Evolutionary conservation across 2,797 vertebrate genomes (phyloP).

Genomic region (Alauda arvensis): DNA sequence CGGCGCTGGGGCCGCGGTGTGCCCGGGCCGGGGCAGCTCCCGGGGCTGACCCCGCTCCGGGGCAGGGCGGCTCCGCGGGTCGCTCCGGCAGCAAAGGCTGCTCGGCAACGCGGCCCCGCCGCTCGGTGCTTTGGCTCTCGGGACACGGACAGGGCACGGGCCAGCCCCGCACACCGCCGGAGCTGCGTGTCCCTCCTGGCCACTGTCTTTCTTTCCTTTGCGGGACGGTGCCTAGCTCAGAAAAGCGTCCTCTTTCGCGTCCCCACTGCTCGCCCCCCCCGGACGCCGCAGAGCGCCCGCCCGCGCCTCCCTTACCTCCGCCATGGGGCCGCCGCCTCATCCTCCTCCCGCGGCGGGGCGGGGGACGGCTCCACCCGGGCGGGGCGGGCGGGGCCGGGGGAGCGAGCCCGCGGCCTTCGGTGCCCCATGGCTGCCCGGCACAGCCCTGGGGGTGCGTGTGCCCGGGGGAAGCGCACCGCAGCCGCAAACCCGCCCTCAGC

Average conservation of each 20-base stretch:
- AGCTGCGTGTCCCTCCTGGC: no score
- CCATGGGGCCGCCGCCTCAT: neutral
- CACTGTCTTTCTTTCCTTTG: no score
- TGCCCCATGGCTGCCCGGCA: neutral
- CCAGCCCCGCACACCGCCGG: neutral
- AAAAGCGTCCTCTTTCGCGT: neutral
- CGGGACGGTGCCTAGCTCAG: neutral
- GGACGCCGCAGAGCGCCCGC: neutral
- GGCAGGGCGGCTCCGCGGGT: neutral
- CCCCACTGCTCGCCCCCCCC: neutral
- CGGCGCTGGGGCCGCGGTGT: neutral
- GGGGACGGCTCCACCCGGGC: neutral
- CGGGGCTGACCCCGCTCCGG: neutral
- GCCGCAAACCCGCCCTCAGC: neutral
- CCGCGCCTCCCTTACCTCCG: neutral
- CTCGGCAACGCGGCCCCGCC: neutral
- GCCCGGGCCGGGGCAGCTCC: neutral
- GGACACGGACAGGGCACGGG: neutral
- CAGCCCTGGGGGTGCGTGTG: neutral
- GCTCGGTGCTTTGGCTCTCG: neutral
- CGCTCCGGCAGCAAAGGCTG: accelerated
- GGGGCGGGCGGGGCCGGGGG: neutral
- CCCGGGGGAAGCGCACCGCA: no score
- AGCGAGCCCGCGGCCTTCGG: no score
- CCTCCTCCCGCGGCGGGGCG: neutral